Evolutionary conservation across 2,888 invertebrate species (phyloP).

Genomic region (Tetragonula carbonaria): DNA sequence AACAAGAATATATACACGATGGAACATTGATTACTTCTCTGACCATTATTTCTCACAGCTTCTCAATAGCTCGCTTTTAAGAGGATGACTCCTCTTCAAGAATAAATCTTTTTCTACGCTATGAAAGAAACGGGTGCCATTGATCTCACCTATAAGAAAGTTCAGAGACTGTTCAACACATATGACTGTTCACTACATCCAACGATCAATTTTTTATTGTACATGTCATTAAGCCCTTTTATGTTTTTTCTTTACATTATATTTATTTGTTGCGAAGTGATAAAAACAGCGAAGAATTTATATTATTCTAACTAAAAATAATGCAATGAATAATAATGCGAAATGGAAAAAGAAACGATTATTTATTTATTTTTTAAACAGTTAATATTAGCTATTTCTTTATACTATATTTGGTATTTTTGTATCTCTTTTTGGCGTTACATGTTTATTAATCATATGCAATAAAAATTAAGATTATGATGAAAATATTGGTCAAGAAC

Average conservation of each 20-base stretch:
- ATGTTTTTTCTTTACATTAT: background rate
- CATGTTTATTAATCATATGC: background rate
- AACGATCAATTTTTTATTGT: slow-evolving; percentile 57
- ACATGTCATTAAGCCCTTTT: slow-evolving; percentile 1
- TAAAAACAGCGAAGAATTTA: slow-evolving; percentile 16
- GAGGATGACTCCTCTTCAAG: slow-evolving; percentile 57
- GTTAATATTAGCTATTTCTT: background rate
- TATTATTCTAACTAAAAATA: background rate
- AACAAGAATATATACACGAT: slow-evolving; percentile 50
- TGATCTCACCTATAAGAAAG: slow-evolving; percentile 49
- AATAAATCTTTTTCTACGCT: slow-evolving; percentile 31
- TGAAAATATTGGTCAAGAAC: background rate
- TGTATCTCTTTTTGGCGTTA: background rate
- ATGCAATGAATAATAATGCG: background rate
- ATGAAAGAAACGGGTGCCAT: slow-evolving; percentile 45
- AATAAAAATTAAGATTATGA: background rate
- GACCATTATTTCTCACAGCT: slow-evolving; percentile 45
- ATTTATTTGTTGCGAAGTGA: background rate
- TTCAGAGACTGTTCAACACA: slow-evolving; percentile 32
- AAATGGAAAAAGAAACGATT: background rate
- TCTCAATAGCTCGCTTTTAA: slow-evolving; percentile 40
- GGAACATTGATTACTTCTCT: slow-evolving; percentile 47
- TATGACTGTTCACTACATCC: background rate
- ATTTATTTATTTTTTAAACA: background rate
- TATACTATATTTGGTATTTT: background rate